Conservation (phyloP, 2,797 vertebrate species). For the Gymnothorax reevesii region DNA sequence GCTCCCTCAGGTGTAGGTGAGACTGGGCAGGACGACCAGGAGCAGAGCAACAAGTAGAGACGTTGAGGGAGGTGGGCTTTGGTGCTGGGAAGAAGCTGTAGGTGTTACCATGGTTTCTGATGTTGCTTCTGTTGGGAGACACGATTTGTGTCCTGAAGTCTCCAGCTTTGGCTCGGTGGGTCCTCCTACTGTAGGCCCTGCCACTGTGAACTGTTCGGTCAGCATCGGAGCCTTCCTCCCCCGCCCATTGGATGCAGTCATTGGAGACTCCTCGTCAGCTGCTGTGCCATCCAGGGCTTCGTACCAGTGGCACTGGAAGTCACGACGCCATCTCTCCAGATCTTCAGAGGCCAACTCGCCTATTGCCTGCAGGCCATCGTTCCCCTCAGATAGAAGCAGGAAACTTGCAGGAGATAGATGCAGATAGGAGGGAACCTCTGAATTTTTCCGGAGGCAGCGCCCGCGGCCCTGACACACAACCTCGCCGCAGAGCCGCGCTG, state of each 20-base stretch:
- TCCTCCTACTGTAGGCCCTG: background rate
- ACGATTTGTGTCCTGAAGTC: background rate
- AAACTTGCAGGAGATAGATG: slow-evolving; percentile 66
- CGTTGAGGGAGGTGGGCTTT: slow-evolving; percentile 1
- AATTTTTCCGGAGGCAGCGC: slow-evolving; percentile 72
- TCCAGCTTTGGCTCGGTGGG: slow-evolving; percentile 21
- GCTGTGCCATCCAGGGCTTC: slow-evolving; percentile 62
- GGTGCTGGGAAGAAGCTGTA: background rate
- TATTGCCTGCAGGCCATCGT: slow-evolving; percentile 56
- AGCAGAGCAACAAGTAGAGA: slow-evolving; percentile 1
- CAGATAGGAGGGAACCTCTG: slow-evolving; percentile 67
- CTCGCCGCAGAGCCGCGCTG: slow-evolving; percentile 73
- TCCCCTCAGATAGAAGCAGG: slow-evolving; percentile 50
- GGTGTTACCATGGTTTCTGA: background rate
- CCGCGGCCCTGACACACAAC: slow-evolving; percentile 75
- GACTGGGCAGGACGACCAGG: background rate
- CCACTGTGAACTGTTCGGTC: slow-evolving; percentile 41
- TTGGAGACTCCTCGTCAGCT: slow-evolving; percentile 68
- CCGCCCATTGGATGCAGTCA: slow-evolving; percentile 26
- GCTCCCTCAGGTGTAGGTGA: slow-evolving; percentile 17
- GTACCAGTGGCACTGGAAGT: slow-evolving; percentile 79
- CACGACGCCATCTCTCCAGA: slow-evolving; percentile 69
- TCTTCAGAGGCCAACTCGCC: slow-evolving; percentile 58
- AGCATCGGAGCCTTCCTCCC: slow-evolving; percentile 49
- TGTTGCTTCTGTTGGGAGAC: background rate